Conservation (phyloP, 2,797 vertebrate genomes). For the Aphelocoma californica region DNA sequence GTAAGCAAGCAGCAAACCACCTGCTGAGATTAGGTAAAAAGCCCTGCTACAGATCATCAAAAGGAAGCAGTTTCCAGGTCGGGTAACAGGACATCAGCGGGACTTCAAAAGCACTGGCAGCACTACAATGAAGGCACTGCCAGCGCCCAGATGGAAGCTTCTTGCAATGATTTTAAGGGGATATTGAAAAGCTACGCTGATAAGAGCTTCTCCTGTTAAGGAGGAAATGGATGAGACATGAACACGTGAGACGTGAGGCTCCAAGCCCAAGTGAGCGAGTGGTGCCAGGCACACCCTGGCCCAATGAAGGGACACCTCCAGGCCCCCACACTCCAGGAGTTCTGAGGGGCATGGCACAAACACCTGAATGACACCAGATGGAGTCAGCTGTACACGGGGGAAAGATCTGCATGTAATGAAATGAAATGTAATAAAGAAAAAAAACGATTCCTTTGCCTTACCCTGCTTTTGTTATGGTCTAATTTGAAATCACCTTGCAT, state of each 20-base stretch:
- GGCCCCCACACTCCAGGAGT: rapidly evolving
- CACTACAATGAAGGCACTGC: background rate
- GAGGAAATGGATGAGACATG: background rate
- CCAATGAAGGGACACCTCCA: background rate
- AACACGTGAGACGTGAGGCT: background rate
- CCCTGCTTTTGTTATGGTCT: background rate
- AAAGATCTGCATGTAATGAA: background rate
- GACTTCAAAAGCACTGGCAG: background rate
- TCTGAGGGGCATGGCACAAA: background rate
- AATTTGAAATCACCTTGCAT: background rate
- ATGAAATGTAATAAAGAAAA: background rate
- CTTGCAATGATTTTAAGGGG: background rate
- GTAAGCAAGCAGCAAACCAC: background rate
- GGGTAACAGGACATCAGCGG: background rate
- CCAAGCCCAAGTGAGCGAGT: rapidly evolving
- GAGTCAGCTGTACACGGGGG: background rate
- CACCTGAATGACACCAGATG: background rate
- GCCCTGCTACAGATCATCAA: background rate
- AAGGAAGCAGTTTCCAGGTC: background rate
- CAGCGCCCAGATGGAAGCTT: background rate
- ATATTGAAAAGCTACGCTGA: background rate
- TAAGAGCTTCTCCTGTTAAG: background rate
- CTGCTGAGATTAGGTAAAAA: background rate
- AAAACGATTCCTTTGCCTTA: background rate
- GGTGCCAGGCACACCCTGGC: background rate